A percentile compares a stretch with the other conserved stretches of the same genome.
phyloP scores from a whole-genome alignment of 2,113 vertebrate genomes.

The Syngnathus floridae region DNA sequence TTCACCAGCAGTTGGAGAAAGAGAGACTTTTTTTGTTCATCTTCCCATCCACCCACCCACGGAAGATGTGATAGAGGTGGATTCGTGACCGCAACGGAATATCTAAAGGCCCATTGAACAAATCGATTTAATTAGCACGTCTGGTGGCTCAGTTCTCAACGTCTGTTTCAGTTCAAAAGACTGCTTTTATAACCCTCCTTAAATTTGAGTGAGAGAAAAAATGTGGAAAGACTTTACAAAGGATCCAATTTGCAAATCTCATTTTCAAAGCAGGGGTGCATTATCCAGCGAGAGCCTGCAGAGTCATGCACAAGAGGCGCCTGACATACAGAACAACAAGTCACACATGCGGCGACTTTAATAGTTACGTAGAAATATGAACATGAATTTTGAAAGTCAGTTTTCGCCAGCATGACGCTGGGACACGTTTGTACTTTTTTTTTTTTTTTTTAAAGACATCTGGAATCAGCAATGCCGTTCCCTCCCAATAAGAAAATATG shows the following conservation, averaged over 20 bases:
- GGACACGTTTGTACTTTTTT: not conserved
- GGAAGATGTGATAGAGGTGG: constrained; percentile 11
- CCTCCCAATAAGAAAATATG: not conserved
- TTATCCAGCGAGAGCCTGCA: constrained; percentile 7
- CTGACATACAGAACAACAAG: constrained; percentile 8
- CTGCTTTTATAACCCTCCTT: constrained; percentile 4
- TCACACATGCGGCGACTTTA: not conserved
- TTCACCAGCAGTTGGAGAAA: constrained; percentile 21
- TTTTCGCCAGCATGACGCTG: not conserved
- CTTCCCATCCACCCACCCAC: constrained; percentile 4
- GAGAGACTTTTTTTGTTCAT: constrained; percentile 8
- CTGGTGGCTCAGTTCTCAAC: constrained; percentile 21
- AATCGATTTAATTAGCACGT: constrained; percentile 45
- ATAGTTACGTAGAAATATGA: not conserved
- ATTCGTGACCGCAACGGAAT: constrained; percentile 12
- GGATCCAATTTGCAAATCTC: constrained; percentile 21
- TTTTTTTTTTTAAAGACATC: not conserved
- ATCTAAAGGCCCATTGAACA: constrained; percentile 27
- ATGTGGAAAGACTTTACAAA: constrained; percentile 22
- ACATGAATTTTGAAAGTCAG: not conserved
- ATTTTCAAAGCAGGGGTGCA: constrained; percentile 13
- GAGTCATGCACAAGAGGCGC: constrained; percentile 6
- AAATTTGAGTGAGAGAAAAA: constrained; percentile 14
- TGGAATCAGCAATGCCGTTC: not conserved
- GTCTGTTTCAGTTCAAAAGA: constrained; percentile 28